Evolutionary conservation across 2,113 vertebrate species (phyloP), one percentile per base, ranked within the genome.

Genomic region (Equus przewalskii): DNA sequence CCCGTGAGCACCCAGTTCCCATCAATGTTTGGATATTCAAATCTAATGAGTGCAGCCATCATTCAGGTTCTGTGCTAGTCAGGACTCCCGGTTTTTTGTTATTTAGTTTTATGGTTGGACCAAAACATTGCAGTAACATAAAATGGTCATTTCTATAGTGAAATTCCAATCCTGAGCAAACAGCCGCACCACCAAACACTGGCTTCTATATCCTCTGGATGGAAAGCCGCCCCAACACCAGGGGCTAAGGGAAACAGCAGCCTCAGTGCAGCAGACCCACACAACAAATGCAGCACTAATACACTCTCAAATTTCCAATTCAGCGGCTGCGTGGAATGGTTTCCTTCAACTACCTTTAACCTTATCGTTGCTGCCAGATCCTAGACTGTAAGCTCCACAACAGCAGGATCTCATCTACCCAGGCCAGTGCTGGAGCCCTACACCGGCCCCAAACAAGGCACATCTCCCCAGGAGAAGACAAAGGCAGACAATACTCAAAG

Each of bases 401-500:
- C 0, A 79, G 56, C 22, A 94, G 36, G n/a, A 73, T 19, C 65
- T 26, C 24, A 19, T 5, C 8, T 46, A 30, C 33, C 22, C 46
- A 22, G 28, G 1, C 18, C 67, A 51, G 49, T 28, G 13, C 28
- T 51, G 0, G 30, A 41, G 13, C n/a, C 49, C 58, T 60, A 54
- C 18, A 16, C 18, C 30, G 15, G 24, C 28, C 83, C 72, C 49
- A 28, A 6, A 24, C 1, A 19, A 76, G 41, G 65, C 13, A 51
- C 60, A 81, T 64, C 75, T 67, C 70, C 78, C 51, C 81, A 41
- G 56, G 28, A 69, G 56, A 78, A 83, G 46, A 85, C 64, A 85
- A 26, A 82, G 3, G 89, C 64, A 97, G 79, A 84, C 79, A 92
- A 70, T 14, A 96, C 36, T 36, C 51, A 56, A 75, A 80, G 72